Evolutionary conservation across 2,888 invertebrate genomes (phyloP).

Genomic region (Polydrusus pterygomalis): DNA sequence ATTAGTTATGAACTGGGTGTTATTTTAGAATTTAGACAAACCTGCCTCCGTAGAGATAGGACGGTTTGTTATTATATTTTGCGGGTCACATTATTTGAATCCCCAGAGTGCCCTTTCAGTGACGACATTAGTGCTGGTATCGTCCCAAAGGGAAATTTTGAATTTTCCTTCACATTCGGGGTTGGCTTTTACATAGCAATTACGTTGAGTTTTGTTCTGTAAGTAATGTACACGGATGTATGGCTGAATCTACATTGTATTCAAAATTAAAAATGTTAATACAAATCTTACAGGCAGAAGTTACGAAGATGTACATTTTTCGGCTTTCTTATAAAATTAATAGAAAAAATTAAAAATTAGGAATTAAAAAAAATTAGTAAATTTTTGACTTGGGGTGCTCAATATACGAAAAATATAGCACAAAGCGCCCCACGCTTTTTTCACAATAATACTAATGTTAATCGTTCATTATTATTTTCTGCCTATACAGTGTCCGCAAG

Average conservation of each 20-base stretch:
- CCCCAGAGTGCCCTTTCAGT: slow-evolving; percentile 48
- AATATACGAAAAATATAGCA: too few species aligned
- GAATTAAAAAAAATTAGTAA: too few species aligned
- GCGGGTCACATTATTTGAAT: slow-evolving; percentile 47
- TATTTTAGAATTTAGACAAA: slow-evolving; percentile 47
- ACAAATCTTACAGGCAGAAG: too few species aligned
- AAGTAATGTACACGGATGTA: slow-evolving; percentile 8
- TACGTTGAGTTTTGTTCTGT: slow-evolving; percentile 32
- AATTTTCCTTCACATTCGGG: slow-evolving; percentile 38
- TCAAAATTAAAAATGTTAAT: slow-evolving; percentile 7
- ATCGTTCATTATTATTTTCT: too few species aligned
- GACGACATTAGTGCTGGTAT: slow-evolving; percentile 48
- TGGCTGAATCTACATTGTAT: slow-evolving; percentile 9
- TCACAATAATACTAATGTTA: too few species aligned
- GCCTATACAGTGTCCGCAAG: too few species aligned
- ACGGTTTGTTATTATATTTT: slow-evolving; percentile 51
- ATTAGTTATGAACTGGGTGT: slow-evolving; percentile 31
- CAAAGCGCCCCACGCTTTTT: too few species aligned
- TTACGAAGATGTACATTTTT: too few species aligned
- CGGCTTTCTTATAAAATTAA: too few species aligned
- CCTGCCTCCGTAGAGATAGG: slow-evolving; percentile 45
- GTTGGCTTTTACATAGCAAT: slow-evolving; percentile 36
- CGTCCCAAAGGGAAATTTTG: slow-evolving; percentile 45
- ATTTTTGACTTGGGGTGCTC: too few species aligned
- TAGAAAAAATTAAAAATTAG: too few species aligned